Percentiles rank a stretch among this genome's conserved stretches.
These are phyloP conservation scores for Zosterops hypoxanthus DNA, from an alignment of 2,113 vertebrate genomes.

Conservation along the genomic window DNA sequence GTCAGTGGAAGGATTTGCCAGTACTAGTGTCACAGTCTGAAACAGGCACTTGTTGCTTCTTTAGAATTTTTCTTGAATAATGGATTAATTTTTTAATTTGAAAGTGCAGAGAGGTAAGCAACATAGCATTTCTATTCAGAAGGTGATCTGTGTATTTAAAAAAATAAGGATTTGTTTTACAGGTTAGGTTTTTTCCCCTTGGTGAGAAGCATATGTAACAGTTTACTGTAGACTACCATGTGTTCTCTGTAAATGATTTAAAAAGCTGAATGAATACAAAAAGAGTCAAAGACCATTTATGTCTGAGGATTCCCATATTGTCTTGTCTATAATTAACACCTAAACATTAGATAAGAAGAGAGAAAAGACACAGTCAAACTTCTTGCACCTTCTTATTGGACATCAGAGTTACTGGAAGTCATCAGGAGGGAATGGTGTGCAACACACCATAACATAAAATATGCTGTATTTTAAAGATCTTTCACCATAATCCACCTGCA, in stretches of 20 bases:
- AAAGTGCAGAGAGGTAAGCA: not conserved
- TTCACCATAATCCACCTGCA: constrained; percentile 23
- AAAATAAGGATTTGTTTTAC: not conserved
- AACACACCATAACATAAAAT: not conserved
- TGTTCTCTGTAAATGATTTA: not conserved
- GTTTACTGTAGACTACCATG: not conserved
- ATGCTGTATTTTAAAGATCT: not conserved
- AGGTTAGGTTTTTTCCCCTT: not conserved
- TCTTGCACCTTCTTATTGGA: not conserved
- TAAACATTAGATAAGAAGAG: not conserved
- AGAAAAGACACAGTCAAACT: not conserved
- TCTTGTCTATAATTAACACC: not conserved
- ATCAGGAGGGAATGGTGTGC: not conserved
- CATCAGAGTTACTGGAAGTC: not conserved
- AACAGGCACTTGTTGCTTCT: not conserved
- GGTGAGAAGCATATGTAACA: not conserved
- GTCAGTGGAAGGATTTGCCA: not conserved
- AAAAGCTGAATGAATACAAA: not conserved
- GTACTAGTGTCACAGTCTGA: not conserved
- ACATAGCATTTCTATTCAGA: not conserved
- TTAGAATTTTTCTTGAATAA: not conserved
- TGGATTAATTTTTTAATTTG: not conserved
- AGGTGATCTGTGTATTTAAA: not conserved
- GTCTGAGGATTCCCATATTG: not conserved
- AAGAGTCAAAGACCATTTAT: not conserved